Percentiles rank a stretch among this genome's conserved stretches.
These are phyloP conservation scores for Mus spretus DNA, from an alignment of 2,797 vertebrate genomes.

Conservation along the genomic window DNA sequence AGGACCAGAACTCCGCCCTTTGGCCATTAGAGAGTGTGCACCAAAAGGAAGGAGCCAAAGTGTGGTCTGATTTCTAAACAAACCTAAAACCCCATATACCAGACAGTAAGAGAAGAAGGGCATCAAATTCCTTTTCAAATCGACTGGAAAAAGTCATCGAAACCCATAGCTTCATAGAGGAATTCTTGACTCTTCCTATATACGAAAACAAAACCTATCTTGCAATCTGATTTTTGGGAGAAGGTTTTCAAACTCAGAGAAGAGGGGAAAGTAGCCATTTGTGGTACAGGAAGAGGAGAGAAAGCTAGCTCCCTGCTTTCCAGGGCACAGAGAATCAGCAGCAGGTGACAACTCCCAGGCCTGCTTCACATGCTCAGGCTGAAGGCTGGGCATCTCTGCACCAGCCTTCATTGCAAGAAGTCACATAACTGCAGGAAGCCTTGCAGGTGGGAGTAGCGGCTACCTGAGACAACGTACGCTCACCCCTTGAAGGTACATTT, in stretches of 20 bases:
- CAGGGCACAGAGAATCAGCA: constrained; percentile 63
- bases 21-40: background rate
- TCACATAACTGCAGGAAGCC: constrained; percentile 81
- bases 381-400: constrained; percentile 31
- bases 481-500: constrained; percentile 91
- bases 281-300: constrained; percentile 45
- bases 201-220: constrained; percentile 17
- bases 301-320: constrained; percentile 65
- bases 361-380: constrained; percentile 77
- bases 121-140: constrained; percentile 15
- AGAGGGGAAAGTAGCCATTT: constrained; percentile 56
- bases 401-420: constrained; percentile 66
- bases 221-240: constrained; percentile 4
- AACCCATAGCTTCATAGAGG: background rate
- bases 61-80: background rate
- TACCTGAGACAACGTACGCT: constrained; percentile 88
- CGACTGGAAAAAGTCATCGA: constrained; percentile 3
- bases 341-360: constrained; percentile 56
- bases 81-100: background rate
- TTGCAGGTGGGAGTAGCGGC: constrained; percentile 87
- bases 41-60: background rate
- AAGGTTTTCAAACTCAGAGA: constrained; percentile 53
- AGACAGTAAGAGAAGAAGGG: background rate
- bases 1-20: background rate
- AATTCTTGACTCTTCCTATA: background rate